These are phyloP conservation scores for Anomalospiza imberbis DNA, from an alignment of 2,797 vertebrate species.

Conservation along the genomic window DNA sequence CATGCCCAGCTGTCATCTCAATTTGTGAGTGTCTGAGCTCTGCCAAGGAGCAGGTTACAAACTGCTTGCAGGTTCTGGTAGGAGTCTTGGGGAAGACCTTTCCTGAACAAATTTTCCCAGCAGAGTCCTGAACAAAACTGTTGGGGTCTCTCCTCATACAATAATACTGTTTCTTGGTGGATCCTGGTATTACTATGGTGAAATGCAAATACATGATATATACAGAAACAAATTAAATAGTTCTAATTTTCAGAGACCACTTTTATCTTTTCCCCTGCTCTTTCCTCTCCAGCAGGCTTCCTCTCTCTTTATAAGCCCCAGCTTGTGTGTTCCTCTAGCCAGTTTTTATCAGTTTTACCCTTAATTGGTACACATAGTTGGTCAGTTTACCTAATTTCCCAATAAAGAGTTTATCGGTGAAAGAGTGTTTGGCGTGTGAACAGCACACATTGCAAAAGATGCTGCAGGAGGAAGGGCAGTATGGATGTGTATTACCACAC, in stretches of 20 bases:
- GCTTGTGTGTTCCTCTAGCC: neutral
- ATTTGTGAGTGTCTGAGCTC: neutral
- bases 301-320: neutral
- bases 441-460: slow-evolving; percentile 30
- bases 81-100: neutral
- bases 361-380: neutral
- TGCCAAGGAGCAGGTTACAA: neutral
- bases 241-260: neutral
- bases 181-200: neutral
- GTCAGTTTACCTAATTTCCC: slow-evolving; percentile 30
- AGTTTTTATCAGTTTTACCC: slow-evolving; percentile 10
- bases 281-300: neutral
- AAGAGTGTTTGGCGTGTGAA: neutral
- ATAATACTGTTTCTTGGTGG: neutral
- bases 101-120: neutral
- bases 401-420: neutral
- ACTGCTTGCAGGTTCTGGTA: neutral
- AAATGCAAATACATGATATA: neutral
- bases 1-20: neutral
- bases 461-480: neutral
- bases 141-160: neutral
- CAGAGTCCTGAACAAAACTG: neutral
- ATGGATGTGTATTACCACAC: neutral
- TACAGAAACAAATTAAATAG: neutral
- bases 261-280: neutral